Conservation (phyloP, 2,797 vertebrate genomes). For the Phoxinus dragarum region DNA sequence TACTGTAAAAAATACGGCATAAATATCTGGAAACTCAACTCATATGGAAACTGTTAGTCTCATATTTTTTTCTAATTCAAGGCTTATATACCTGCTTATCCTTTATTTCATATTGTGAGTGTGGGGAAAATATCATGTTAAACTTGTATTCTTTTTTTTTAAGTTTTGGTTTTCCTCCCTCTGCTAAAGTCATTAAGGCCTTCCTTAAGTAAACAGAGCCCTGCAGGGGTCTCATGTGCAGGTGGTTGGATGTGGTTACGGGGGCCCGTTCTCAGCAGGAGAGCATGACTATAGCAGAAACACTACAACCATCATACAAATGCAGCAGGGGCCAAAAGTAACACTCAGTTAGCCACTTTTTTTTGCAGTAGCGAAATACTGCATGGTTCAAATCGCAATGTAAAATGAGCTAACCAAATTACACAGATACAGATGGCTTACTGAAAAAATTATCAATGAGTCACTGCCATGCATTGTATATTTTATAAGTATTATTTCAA, state of each 20-base stretch:
- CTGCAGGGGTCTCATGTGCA: constrained; percentile 67
- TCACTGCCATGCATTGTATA: background rate
- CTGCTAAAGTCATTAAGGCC: constrained; percentile 76
- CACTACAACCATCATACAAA: constrained; percentile 15
- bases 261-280: constrained; percentile 60
- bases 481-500: background rate
- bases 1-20: background rate
- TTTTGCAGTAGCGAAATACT: background rate
- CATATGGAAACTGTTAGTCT: constrained; percentile 2
- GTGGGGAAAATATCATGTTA: background rate
- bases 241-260: constrained; percentile 64
- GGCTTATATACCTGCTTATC: background rate
- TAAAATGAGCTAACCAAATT: background rate
- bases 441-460: background rate
- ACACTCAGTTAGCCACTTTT: background rate
- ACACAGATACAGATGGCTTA: background rate
- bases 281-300: constrained; percentile 51
- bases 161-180: constrained; percentile 47
- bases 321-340: constrained; percentile 7
- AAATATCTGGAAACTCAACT: background rate
- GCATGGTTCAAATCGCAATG: background rate
- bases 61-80: constrained; percentile 9
- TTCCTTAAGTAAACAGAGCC: constrained; percentile 66
- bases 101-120: background rate
- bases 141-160: constrained; percentile 32